phyloP scores from a whole-genome alignment of 2,797 vertebrate genomes.

The Chaetodon trifasciatus region DNA sequence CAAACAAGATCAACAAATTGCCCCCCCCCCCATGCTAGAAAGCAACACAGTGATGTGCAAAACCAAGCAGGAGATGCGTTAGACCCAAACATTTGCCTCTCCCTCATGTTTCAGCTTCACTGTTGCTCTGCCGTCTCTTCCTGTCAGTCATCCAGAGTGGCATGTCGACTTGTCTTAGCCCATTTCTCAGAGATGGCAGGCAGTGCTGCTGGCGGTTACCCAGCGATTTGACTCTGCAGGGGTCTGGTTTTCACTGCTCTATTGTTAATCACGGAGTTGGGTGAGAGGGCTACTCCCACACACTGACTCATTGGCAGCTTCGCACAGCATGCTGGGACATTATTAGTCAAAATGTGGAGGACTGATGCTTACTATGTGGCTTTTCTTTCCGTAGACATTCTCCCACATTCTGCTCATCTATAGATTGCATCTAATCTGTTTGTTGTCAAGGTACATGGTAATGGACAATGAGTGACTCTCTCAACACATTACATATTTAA shows the following conservation, averaged over 20 bases:
- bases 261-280: conserved; percentile 77
- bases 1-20: conserved; percentile 71
- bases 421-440: conserved; percentile 36
- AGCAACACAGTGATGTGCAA: conserved; percentile 31
- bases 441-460: conserved; percentile 18
- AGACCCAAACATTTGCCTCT: conserved; percentile 62
- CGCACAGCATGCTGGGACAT: conserved; percentile 64
- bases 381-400: conserved; percentile 44
- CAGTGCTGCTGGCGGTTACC: conserved; percentile 58
- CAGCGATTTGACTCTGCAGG: conserved; percentile 73
- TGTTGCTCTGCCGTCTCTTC: conserved; percentile 56
- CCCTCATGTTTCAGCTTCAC: conserved; percentile 57
- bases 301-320: conserved; percentile 71
- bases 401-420: conserved; percentile 56
- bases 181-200: conserved; percentile 63
- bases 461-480: conserved; percentile 10
- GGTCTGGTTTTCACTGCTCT: conserved; percentile 65
- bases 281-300: conserved; percentile 74
- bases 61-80: conserved; percentile 47
- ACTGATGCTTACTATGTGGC: conserved; percentile 40
- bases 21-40: conserved; percentile 37
- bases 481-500: conserved; percentile 13
- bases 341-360: conserved; percentile 70
- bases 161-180: conserved; percentile 58
- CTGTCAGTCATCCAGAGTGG: conserved; percentile 78